Evolutionary conservation across 2,797 vertebrate species (phyloP), one percentile per base, ranked within the genome.

Genomic region (Sternarchorhynchus goeldii): DNA sequence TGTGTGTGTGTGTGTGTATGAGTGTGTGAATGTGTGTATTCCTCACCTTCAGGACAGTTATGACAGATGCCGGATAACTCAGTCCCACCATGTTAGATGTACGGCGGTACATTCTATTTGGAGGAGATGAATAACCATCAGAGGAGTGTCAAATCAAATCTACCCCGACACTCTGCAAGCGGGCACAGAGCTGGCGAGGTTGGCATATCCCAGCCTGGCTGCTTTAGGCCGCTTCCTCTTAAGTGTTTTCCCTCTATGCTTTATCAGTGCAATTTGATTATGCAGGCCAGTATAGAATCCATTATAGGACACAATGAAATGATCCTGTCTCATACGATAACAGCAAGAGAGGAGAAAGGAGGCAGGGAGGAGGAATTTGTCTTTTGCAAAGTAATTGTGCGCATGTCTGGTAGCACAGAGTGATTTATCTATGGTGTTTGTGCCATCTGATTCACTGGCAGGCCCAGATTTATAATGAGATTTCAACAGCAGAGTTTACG

Each of bases 1-100:
- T 64, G 66, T 81, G 45, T 74, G 72, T 73, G 71, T 20, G 75
- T 70, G 45, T 72, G 73, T 79, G 57, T 41, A 72, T 65, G 65
- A 63, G 29, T 31, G 16, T 50, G 34, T 25, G 71, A 2, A 18
- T 73, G 66, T 60, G 34, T 63, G 62, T 63, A 60, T 72, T 8
- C 73, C 77, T 88, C 96, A 98, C 97, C 97, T 99, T 99, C 56
- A 99, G 91, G 81, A 94, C 96, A 84, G 93, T 94, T 89, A 99
- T 98, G 86, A 99, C 97, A 85, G 95, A 92, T 34, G 96, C 87
- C 7, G 97, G 97, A 86, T 98, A 99, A 91, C 96, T 98, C 86
- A 99, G 92, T 85, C 97, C 97, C 77, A 99, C 96, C 97, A 99
- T 97, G 90, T 98, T 99, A 85, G 97, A 99, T 82, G 97, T 99